Conservation (phyloP, 64 coral and sea anemone species). For the Actinia tenebrosa region DNA sequence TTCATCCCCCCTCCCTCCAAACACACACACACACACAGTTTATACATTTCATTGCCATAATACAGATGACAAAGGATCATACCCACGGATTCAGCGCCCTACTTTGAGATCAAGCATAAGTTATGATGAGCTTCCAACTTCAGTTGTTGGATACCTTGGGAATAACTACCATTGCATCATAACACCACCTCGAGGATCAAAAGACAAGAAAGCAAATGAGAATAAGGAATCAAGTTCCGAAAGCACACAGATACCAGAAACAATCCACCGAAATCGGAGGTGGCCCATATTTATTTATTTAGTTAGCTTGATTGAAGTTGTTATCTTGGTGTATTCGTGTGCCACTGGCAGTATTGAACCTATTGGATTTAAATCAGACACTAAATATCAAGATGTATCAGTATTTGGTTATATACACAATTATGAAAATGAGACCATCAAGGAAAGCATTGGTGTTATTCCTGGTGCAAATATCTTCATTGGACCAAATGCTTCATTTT, state of each 20-base stretch:
- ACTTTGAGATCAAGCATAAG: background rate
- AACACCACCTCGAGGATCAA: background rate
- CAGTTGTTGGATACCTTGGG: conserved; percentile 55
- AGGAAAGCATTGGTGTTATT: conserved; percentile 25
- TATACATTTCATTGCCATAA: background rate
- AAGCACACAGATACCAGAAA: background rate
- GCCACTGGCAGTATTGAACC: conserved; percentile 51
- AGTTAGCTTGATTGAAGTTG: conserved; percentile 49
- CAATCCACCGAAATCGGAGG: conserved; percentile 35
- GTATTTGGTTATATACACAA: conserved; percentile 64
- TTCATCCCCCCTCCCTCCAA: too few species aligned
- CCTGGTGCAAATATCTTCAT: conserved; percentile 53
- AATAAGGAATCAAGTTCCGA: conserved; percentile 12
- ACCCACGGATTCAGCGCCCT: background rate
- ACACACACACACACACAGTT: too few species aligned
- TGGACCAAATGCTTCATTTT: conserved; percentile 71
- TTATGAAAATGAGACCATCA: background rate
- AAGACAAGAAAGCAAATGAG: background rate
- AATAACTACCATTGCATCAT: conserved; percentile 61
- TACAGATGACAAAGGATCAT: background rate
- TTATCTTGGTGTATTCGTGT: conserved; percentile 54
- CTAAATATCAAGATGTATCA: background rate
- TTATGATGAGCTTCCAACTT: conserved; percentile 53
- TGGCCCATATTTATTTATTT: conserved; percentile 48
- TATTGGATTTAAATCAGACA: conserved; percentile 20